Conservation (phyloP, 1,140 invertebrate species). For the Pteromalus puparum region DNA sequence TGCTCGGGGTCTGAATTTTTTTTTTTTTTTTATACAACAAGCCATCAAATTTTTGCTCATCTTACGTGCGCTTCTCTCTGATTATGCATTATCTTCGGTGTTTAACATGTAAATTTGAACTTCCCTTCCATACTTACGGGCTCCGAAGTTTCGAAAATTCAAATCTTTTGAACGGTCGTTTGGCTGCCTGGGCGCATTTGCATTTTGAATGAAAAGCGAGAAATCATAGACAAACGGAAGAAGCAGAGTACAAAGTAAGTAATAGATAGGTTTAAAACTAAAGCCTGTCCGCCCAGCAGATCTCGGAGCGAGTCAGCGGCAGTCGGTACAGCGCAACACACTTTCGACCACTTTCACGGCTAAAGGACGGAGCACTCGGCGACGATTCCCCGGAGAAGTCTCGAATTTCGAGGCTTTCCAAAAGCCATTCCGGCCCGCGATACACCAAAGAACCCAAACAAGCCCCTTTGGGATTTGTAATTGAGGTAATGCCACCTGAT, state of each 20-base stretch:
- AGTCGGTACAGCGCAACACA: not conserved
- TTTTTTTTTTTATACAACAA: no score
- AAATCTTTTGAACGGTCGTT: not conserved
- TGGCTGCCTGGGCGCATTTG: not conserved
- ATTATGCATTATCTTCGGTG: not conserved
- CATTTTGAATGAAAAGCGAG: not conserved
- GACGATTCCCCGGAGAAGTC: slow-evolving; percentile 22
- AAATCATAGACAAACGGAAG: not conserved
- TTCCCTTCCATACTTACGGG: not conserved
- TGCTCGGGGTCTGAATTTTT: no score
- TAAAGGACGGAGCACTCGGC: not conserved
- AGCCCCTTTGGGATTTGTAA: slow-evolving; percentile 18
- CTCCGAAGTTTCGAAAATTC: not conserved
- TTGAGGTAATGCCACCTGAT: slow-evolving; percentile 16
- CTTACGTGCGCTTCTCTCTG: not conserved
- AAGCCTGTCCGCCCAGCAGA: not conserved
- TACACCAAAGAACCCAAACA: slow-evolving; percentile 8
- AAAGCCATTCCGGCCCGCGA: slow-evolving; percentile 1
- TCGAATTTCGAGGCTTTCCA: slow-evolving; percentile 35
- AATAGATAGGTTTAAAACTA: no score
- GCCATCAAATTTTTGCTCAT: no score
- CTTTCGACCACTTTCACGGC: slow-evolving; percentile 12
- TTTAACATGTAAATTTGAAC: not conserved
- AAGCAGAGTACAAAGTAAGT: no score
- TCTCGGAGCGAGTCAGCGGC: not conserved